Percentiles rank a stretch among this genome's conserved stretches.
phyloP scores from a whole-genome alignment of 1,140 invertebrate genomes.

The Ptiloglossa arizonensis region DNA sequence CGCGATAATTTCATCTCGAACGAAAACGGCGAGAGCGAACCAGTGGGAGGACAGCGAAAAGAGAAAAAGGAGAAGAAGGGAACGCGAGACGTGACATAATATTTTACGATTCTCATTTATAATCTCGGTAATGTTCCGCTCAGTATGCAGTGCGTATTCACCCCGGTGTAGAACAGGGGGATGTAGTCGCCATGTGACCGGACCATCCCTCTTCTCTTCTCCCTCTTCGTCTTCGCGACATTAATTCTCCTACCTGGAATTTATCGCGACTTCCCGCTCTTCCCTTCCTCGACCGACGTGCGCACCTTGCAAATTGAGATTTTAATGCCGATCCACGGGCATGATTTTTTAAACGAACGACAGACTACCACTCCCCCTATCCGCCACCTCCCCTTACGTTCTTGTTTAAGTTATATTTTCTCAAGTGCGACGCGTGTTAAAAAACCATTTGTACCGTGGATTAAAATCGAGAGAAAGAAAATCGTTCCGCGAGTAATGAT shows the following conservation, averaged over 20 bases:
- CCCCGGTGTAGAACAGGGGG: conserved; percentile 31
- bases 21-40: conserved; percentile 4
- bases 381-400: too few relatives aligned
- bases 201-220: not conserved
- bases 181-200: conserved; percentile 34
- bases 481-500: not conserved
- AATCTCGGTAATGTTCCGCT: conserved; percentile 70
- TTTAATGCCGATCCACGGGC: conserved; percentile 2
- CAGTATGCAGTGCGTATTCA: conserved; percentile 68
- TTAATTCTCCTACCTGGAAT: conserved; percentile 66
- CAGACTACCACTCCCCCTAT: too few relatives aligned
- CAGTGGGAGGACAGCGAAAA: not conserved
- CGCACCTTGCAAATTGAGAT: conserved; percentile 43
- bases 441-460: not conserved
- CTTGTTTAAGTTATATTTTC: not conserved
- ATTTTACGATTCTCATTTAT: conserved; percentile 73
- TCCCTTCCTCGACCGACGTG: conserved; percentile 1
- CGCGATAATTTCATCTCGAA: conserved; percentile 62
- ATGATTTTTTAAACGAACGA: not conserved
- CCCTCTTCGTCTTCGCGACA: conserved; percentile 24
- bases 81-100: conserved; percentile 61
- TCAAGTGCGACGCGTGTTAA: not conserved
- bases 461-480: not conserved
- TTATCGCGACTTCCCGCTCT: conserved; percentile 53
- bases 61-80: conserved; percentile 35